phyloP scores from a whole-genome alignment of 1,140 invertebrate species.

The Phymastichus coffea region DNA sequence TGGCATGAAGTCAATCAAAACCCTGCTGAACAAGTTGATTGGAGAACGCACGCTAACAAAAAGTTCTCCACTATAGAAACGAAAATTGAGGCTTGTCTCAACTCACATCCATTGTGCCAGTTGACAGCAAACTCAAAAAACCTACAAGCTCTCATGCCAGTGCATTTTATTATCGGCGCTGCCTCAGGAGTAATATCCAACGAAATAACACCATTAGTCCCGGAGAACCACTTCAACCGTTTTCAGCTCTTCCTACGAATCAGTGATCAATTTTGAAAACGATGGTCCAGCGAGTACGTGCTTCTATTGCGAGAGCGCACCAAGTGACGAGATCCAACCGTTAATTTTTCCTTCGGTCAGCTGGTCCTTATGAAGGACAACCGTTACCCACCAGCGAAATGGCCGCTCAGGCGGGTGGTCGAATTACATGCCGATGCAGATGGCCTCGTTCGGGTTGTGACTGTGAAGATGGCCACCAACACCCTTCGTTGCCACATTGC shows the following conservation, averaged over 20 bases:
- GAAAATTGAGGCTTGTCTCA: no score
- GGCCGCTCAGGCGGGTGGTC: slow-evolving; percentile 11
- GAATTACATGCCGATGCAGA: slow-evolving; percentile 24
- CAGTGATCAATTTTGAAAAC: slow-evolving; percentile 33
- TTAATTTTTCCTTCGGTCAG: slow-evolving; percentile 19
- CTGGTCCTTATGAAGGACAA: no score
- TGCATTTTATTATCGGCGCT: neutral
- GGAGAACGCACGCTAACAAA: neutral
- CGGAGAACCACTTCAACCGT: slow-evolving; percentile 16
- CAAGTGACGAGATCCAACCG: slow-evolving; percentile 16
- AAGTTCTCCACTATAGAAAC: no score
- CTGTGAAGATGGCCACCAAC: no score
- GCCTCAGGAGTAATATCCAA: slow-evolving; percentile 1
- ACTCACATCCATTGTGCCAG: neutral
- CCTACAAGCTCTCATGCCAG: neutral
- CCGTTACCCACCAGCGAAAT: slow-evolving; percentile 20
- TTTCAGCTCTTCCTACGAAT: slow-evolving; percentile 32
- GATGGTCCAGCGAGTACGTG: slow-evolving; percentile 35
- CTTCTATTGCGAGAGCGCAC: slow-evolving; percentile 10
- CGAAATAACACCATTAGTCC: neutral
- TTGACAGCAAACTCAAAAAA: neutral
- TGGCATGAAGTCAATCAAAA: slow-evolving; percentile 17
- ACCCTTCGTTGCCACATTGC: no score
- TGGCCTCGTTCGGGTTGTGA: no score
- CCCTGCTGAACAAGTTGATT: slow-evolving; percentile 3